These are phyloP conservation scores for Sphaerophoria taeniata DNA, from an alignment of 2,888 invertebrate species.

Conservation along the genomic window DNA sequence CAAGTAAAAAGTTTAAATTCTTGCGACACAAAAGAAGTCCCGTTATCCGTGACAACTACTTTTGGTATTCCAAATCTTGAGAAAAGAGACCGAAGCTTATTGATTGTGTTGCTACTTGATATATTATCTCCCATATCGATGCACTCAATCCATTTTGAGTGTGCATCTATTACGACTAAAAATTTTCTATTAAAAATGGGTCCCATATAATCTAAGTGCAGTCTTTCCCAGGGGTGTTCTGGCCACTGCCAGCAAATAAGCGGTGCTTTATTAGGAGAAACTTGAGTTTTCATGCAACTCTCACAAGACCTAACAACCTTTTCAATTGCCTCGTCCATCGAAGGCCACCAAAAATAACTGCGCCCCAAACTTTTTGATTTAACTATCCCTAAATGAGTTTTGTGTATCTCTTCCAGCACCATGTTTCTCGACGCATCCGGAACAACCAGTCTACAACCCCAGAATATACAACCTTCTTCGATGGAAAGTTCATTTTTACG, in stretches of 20 bases:
- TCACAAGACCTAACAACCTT: conserved; percentile 63
- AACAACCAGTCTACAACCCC: background rate
- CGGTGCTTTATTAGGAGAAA: conserved; percentile 46
- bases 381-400: conserved; percentile 67
- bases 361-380: conserved; percentile 71
- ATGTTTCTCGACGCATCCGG: background rate
- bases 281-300: conserved; percentile 48
- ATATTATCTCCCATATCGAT: conserved; percentile 41
- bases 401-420: conserved; percentile 34
- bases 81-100: conserved; percentile 47
- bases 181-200: conserved; percentile 58
- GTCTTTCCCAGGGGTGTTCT: conserved; percentile 42
- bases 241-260: conserved; percentile 40
- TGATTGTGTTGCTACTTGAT: conserved; percentile 16
- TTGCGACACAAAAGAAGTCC: no score
- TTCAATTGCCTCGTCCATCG: conserved; percentile 74
- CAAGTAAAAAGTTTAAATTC: no score
- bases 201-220: conserved; percentile 63
- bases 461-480: background rate
- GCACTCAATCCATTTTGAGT: conserved; percentile 75
- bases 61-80: conserved; percentile 46
- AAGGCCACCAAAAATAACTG: conserved; percentile 76
- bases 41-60: no score
- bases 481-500: background rate
- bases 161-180: conserved; percentile 72